phyloP scores from a whole-genome alignment of 2,113 vertebrate species.

The Lasiurus cinereus region DNA sequence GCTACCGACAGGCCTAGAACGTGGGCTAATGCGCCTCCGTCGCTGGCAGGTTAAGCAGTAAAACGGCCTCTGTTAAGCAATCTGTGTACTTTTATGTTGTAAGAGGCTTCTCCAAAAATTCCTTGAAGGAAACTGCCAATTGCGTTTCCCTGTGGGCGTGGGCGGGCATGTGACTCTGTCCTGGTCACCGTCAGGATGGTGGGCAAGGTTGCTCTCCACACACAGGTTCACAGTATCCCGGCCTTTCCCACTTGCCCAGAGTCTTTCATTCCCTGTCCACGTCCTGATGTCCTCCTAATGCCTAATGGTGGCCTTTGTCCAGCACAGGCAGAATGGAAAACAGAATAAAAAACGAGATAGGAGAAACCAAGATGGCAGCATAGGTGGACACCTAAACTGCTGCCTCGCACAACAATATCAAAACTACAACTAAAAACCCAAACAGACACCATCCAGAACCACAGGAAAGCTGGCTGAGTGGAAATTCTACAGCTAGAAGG shows the following conservation, averaged over 20 bases:
- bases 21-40: rapidly evolving
- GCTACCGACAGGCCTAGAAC: rapidly evolving
- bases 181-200: neutral
- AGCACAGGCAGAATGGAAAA: neutral
- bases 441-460: too few species aligned
- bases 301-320: neutral
- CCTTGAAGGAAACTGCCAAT: neutral
- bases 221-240: rapidly evolving
- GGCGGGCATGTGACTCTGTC: neutral
- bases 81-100: rapidly evolving
- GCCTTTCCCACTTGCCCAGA: rapidly evolving
- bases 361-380: too few species aligned
- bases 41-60: neutral
- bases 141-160: neutral
- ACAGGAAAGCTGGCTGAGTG: too few species aligned
- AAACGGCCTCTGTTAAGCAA: neutral
- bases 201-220: neutral
- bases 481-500: too few species aligned
- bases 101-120: neutral
- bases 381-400: too few species aligned
- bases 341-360: rapidly evolving
- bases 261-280: neutral
- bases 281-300: neutral
- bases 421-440: too few species aligned
- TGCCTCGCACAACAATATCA: too few species aligned